Evolutionary conservation across 1,140 invertebrate species (phyloP).

Genomic region (Drosophila hydei): DNA sequence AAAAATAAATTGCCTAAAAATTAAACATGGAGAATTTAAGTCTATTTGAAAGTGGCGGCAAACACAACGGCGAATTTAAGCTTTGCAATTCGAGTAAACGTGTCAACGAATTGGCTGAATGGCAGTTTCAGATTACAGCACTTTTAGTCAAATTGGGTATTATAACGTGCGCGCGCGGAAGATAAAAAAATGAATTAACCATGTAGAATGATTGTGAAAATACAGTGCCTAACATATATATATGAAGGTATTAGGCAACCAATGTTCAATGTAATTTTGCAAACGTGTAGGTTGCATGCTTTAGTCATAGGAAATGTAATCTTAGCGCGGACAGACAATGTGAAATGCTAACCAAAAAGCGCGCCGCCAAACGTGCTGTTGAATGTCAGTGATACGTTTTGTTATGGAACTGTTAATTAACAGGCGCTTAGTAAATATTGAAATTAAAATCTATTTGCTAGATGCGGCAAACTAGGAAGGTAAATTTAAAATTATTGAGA

Average conservation of each 20-base stretch:
- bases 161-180: neutral
- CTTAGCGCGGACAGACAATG: neutral
- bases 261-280: too few relatives aligned
- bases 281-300: neutral
- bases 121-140: neutral
- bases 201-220: neutral
- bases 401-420: neutral
- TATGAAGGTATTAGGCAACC: too few relatives aligned
- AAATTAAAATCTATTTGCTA: too few relatives aligned
- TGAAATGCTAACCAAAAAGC: neutral
- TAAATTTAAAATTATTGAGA: too few relatives aligned
- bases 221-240: neutral
- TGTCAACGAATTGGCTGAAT: constrained; percentile 1
- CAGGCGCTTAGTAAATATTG: neutral
- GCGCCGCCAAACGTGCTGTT: neutral
- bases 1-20: constrained; percentile 45
- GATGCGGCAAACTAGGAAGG: too few relatives aligned
- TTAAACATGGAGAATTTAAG: constrained; percentile 2
- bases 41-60: neutral
- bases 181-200: neutral
- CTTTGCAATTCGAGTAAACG: neutral
- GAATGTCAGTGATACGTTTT: neutral
- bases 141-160: neutral
- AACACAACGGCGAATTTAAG: neutral
- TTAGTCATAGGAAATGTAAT: neutral